phyloP scores from a whole-genome alignment of 2,113 vertebrate genomes.

The Melanotaenia duboulayi region DNA sequence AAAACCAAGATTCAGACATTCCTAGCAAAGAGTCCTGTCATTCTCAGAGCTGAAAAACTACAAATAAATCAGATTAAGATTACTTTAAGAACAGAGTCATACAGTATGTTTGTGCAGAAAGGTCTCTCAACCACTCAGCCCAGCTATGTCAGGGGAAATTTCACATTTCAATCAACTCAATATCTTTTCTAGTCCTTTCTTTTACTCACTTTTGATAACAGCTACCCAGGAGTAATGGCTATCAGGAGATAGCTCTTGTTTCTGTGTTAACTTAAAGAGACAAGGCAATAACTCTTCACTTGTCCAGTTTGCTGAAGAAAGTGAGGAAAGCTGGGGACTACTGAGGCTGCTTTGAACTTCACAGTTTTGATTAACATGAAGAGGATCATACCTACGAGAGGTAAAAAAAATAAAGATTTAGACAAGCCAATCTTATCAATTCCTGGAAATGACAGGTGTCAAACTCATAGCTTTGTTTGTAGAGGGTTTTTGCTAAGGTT shows the following conservation, averaged over 20 bases:
- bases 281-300: constrained; percentile 45
- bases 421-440: background rate
- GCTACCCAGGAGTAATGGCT: constrained; percentile 33
- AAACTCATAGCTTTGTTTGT: background rate
- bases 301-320: constrained; percentile 27
- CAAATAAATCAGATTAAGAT: constrained; percentile 14
- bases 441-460: background rate
- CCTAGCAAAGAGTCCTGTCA: constrained; percentile 12
- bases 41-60: background rate
- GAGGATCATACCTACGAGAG: background rate
- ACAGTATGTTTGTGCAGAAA: background rate
- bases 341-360: constrained; percentile 7
- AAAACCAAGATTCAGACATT: constrained; percentile 37
- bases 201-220: constrained; percentile 24
- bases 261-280: constrained; percentile 28
- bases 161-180: constrained; percentile 61
- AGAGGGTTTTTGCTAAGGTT: background rate
- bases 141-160: constrained; percentile 35
- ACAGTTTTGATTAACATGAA: background rate
- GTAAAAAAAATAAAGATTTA: background rate
- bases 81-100: background rate
- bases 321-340: background rate
- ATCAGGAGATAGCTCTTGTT: constrained; percentile 33
- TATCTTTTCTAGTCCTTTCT: constrained; percentile 27
- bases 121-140: constrained; percentile 9